Conservation (phyloP, 2,113 vertebrate genomes). For the Heteronetta atricapilla region DNA sequence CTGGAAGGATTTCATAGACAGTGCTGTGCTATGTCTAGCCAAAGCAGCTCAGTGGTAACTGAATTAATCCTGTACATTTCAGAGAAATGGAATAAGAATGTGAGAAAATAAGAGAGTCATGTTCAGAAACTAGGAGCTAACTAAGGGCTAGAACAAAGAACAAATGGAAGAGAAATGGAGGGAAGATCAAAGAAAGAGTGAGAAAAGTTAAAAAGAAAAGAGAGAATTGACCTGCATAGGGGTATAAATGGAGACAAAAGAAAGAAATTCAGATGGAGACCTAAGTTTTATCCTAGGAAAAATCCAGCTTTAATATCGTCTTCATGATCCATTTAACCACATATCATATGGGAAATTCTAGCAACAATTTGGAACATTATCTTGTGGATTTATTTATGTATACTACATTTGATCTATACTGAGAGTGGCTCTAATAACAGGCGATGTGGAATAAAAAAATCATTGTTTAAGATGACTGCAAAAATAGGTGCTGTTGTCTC, state of each 20-base stretch:
- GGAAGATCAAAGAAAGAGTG: background rate
- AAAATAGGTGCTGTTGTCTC: background rate
- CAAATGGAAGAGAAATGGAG: fast-evolving
- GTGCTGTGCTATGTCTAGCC: fast-evolving
- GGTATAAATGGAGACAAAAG: background rate
- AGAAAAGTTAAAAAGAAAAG: background rate
- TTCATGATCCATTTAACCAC: background rate
- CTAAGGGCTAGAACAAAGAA: background rate
- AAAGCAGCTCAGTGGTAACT: background rate
- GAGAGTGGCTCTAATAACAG: background rate
- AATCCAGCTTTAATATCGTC: background rate
- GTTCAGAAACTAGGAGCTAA: background rate
- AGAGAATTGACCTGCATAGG: background rate
- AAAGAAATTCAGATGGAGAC: background rate
- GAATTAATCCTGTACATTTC: background rate
- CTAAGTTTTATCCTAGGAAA: background rate
- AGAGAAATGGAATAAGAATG: background rate
- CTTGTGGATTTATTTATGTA: background rate
- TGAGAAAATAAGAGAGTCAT: background rate
- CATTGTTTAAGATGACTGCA: background rate
- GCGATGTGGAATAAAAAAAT: background rate
- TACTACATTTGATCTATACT: background rate
- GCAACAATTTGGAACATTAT: background rate
- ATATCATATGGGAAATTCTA: background rate
- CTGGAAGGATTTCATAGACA: background rate